Percentiles rank a stretch among this genome's conserved stretches.
Evolutionary conservation across 2,888 invertebrate species (phyloP).

Genomic region (Callyntrura guangdongensis): DNA sequence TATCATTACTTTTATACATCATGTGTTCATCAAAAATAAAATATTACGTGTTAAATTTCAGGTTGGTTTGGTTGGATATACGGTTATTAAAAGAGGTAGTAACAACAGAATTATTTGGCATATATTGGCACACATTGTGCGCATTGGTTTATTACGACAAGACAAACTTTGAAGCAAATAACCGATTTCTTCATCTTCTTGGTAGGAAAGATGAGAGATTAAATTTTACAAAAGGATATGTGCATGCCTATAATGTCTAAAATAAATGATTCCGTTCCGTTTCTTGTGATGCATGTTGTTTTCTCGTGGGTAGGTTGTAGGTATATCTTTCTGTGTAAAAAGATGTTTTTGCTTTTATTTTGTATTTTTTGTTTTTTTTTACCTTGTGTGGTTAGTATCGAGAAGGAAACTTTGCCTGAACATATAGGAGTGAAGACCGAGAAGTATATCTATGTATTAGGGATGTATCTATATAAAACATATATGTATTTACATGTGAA

Average conservation of each 20-base stretch:
- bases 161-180: neutral
- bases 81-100: neutral
- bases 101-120: neutral
- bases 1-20: neutral
- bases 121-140: neutral
- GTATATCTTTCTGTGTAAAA: too few relatives aligned
- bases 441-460: too few relatives aligned
- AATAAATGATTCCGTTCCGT: neutral
- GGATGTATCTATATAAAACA: too few relatives aligned
- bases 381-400: neutral
- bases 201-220: constrained; percentile 8
- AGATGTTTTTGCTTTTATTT: neutral
- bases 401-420: too few relatives aligned
- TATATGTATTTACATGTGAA: too few relatives aligned
- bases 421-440: too few relatives aligned
- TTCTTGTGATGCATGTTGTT: neutral
- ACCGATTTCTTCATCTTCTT: constrained; percentile 24
- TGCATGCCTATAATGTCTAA: neutral
- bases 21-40: constrained; percentile 48
- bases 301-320: neutral
- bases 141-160: neutral
- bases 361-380: neutral
- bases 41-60: constrained; percentile 44
- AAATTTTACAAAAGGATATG: constrained; percentile 18
- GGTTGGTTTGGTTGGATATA: neutral